Percentiles rank a stretch among this genome's conserved stretches.
Evolutionary conservation across 2,113 vertebrate species (phyloP).

Genomic region (Ifrita kowaldi): DNA sequence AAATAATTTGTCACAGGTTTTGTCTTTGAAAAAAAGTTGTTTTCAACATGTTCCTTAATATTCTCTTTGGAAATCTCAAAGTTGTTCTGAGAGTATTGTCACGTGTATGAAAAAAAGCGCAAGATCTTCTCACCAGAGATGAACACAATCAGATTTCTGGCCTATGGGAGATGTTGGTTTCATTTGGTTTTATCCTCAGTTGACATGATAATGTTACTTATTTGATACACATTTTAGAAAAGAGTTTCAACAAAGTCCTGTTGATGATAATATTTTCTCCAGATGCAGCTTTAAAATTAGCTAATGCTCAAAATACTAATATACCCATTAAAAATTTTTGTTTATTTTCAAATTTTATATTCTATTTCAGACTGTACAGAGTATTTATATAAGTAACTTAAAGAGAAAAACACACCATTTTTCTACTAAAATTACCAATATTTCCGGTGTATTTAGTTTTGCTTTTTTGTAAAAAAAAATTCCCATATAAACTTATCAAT

Average conservation of each 20-base stretch:
- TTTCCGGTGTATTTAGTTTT: neutral
- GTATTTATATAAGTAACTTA: neutral
- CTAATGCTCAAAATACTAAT: neutral
- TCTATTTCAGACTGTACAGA: neutral
- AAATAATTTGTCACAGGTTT: neutral
- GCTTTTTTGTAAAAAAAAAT: neutral
- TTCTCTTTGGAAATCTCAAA: neutral
- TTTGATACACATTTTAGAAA: neutral
- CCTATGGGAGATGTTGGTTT: neutral
- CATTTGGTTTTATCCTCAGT: neutral
- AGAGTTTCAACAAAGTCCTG: neutral
- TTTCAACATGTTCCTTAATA: neutral
- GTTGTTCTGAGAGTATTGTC: neutral
- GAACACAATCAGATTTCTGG: neutral
- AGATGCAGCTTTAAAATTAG: neutral
- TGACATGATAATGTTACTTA: neutral
- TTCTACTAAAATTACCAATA: neutral
- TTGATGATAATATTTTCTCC: neutral
- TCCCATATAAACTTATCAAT: neutral
- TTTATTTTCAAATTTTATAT: neutral
- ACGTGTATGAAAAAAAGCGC: accelerated
- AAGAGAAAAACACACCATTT: neutral
- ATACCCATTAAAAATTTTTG: neutral
- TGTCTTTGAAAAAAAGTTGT: neutral
- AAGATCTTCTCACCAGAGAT: neutral